Base-by-base conservation (phyloP, 2,888 invertebrate species). In the Latrodectus hesperus region DNA sequence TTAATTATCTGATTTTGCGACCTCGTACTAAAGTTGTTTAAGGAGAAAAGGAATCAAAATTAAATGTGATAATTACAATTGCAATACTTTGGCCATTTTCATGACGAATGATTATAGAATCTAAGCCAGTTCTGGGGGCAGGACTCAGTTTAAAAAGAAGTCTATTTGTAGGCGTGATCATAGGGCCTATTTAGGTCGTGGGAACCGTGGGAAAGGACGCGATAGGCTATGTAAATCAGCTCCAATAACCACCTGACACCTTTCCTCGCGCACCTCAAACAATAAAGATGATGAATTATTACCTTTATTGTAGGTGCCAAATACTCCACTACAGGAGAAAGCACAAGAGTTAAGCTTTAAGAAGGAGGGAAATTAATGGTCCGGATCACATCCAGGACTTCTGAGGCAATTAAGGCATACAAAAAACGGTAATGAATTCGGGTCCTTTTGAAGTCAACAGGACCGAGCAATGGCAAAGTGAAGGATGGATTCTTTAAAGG, bases 221-320 rank as follows among this genome's bases (percentile, higher is more conserved):
- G 70, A 55, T 76, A 51, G 52, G n/a, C 72, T 84, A 84, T 84
- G 84, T 53, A 84, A 84, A 84, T 84, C 78, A 84, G 84, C 53
- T 65, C 84, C 84, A 84, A 78, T 84, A 84, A 84, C 84, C 77
- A 84, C 68, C 73, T 73, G 78, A 84, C 84, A 73, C 84, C 73
- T 84, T 78, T 84, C 73, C 55, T 67, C 78, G 67, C 70, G 38
- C 72, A 72, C 72, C 64, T 77, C 77, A 78, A 84, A 84, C 84
- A 77, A 84, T 84, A 72, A 77, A 78, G 84, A 78, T 77, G 84
- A 84, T 84, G 84, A 84, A 84, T 84, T 84, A 84, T 84, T 78
- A 72, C 73, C 65, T 84, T 84, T 77, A 84, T 72, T 84, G 77
- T 77, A 52, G 65, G 77, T 60, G 71, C 84, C 51, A 77, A 64